These are phyloP conservation scores for Lamprotornis superbus DNA, from an alignment of 2,113 vertebrate genomes.

Conservation along the genomic window DNA sequence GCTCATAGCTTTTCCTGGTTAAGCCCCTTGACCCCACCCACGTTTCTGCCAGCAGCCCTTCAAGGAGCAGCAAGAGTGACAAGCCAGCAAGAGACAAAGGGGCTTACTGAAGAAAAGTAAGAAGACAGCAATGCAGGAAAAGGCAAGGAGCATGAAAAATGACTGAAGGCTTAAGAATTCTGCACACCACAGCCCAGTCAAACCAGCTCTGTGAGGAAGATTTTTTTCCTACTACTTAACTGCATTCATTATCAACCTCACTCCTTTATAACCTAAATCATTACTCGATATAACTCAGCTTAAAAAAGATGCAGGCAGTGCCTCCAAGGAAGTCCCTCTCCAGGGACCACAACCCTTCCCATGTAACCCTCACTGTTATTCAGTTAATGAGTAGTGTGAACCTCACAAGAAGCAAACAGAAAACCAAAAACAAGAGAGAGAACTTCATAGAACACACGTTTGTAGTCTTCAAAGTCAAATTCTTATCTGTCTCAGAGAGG, in stretches of 20 bases:
- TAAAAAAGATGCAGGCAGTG: background rate
- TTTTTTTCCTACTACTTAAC: background rate
- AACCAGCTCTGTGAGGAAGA: background rate
- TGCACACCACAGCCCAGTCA: background rate
- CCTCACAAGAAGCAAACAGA: background rate
- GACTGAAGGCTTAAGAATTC: background rate
- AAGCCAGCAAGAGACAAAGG: background rate
- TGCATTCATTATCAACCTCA: background rate
- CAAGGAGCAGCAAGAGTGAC: background rate
- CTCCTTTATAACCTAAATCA: background rate
- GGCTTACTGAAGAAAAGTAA: rapidly evolving
- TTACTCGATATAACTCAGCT: rapidly evolving
- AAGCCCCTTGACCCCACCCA: background rate
- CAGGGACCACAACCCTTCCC: background rate
- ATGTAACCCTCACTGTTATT: background rate
- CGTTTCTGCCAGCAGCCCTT: background rate
- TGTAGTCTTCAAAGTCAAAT: background rate
- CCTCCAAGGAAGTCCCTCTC: background rate
- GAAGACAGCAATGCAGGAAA: background rate
- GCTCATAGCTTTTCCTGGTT: background rate
- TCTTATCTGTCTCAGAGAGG: background rate
- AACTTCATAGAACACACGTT: background rate
- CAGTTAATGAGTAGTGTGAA: background rate
- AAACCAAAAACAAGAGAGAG: background rate
- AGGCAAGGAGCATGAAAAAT: background rate